These are phyloP conservation scores for Deroplatys truncata DNA, from an alignment of 2,888 invertebrate genomes.

Conservation along the genomic window DNA sequence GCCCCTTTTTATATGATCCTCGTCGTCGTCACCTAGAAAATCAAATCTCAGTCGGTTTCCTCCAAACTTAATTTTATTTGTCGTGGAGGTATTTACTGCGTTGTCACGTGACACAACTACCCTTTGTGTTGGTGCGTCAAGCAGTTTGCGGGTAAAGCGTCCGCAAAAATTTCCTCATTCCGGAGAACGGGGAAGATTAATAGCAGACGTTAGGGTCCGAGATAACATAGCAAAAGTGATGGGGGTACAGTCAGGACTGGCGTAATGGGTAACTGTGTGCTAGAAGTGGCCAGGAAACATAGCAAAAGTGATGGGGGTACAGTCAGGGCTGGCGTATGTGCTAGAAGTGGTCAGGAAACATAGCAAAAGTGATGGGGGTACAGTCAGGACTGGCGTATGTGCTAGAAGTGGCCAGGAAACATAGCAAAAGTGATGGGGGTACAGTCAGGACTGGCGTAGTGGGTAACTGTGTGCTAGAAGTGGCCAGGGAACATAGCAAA, in stretches of 20 bases:
- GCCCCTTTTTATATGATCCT: constrained; percentile 3
- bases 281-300: too few relatives aligned
- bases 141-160: constrained; percentile 15
- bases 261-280: not conserved
- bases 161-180: constrained; percentile 22
- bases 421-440: not conserved
- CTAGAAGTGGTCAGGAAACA: not conserved
- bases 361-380: not conserved
- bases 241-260: not conserved
- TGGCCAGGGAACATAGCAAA: too few relatives aligned
- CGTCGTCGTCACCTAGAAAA: constrained; percentile 1
- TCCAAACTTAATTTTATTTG: constrained; percentile 26
- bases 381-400: not conserved
- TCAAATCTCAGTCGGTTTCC: constrained; percentile 18
- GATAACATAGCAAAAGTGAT: constrained; percentile 10
- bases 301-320: not conserved
- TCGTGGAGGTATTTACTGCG: constrained; percentile 12
- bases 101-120: not conserved
- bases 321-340: not conserved
- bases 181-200: constrained; percentile 16
- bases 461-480: not conserved
- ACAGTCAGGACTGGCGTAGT: not conserved
- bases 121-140: constrained; percentile 8
- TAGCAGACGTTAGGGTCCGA: constrained; percentile 12
- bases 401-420: too few relatives aligned